A percentile compares a stretch with the other conserved stretches of the same genome.
Conservation (phyloP, 1,140 invertebrate species). For the Zaprionus nigranus region DNA sequence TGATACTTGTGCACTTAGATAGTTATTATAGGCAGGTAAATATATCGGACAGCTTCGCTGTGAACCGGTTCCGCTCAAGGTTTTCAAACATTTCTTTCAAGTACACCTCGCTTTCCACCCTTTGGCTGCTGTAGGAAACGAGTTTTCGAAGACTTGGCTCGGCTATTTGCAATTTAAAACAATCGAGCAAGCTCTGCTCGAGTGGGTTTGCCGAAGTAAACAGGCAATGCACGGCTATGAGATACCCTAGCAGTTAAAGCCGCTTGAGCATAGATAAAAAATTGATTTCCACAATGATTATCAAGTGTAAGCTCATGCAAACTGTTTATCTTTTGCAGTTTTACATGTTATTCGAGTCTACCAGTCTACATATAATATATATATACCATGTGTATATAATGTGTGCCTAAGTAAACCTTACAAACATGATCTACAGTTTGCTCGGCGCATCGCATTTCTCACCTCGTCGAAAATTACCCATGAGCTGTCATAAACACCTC, state of each 20-base stretch:
- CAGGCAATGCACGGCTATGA: neutral
- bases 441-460: constrained; percentile 40
- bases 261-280: no score
- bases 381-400: no score
- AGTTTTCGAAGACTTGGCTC: constrained; percentile 72
- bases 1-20: neutral
- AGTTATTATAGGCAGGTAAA: constrained; percentile 5
- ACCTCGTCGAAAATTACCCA: constrained; percentile 44
- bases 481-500: constrained; percentile 24
- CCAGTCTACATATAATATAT: neutral
- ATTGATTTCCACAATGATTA: neutral
- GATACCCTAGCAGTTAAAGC: neutral
- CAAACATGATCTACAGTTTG: neutral
- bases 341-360: neutral
- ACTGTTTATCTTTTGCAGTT: neutral
- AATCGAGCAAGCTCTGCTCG: neutral
- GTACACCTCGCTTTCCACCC: constrained; percentile 73
- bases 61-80: constrained; percentile 63
- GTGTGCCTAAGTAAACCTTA: neutral
- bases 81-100: constrained; percentile 71
- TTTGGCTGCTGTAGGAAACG: constrained; percentile 63
- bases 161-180: constrained; percentile 62
- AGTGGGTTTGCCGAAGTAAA: neutral
- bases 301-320: no score
- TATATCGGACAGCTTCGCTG: constrained; percentile 13